A percentile compares a stretch with the other conserved stretches of the same genome.
Conservation (phyloP, 2,888 invertebrate species). For the Ornithoptera priamus region DNA sequence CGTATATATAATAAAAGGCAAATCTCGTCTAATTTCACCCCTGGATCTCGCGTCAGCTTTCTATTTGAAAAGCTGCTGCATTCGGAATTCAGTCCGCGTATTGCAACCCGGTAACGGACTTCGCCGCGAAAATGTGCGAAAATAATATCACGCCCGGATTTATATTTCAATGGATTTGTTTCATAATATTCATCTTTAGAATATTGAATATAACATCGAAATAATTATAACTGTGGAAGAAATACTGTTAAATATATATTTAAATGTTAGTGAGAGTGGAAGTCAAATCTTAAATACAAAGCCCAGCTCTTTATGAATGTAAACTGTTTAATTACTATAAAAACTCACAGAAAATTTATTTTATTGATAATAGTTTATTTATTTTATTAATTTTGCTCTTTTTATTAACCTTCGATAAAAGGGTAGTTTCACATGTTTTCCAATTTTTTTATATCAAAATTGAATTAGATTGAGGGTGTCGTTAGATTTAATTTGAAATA, state of each 20-base stretch:
- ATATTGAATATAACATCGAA: not conserved
- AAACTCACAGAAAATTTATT: too few species aligned
- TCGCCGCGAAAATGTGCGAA: conserved; percentile 13
- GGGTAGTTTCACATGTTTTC: too few species aligned
- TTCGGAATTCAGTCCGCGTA: conserved; percentile 15
- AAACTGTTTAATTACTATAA: not conserved
- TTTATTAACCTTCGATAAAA: too few species aligned
- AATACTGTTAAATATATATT: not conserved
- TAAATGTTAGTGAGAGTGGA: not conserved
- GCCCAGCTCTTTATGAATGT: not conserved
- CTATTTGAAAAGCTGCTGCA: conserved; percentile 23
- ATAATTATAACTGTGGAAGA: not conserved
- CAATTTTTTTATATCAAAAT: too few species aligned
- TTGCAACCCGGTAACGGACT: conserved; percentile 8
- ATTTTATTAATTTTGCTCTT: too few species aligned
- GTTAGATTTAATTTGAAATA: too few species aligned
- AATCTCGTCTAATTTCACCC: conserved; percentile 17
- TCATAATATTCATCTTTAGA: not conserved
- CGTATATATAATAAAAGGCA: conserved; percentile 12
- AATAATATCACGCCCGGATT: conserved; percentile 10
- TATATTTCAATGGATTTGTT: conserved; percentile 18
- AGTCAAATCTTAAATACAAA: not conserved
- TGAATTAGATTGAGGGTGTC: too few species aligned
- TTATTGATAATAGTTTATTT: too few species aligned
- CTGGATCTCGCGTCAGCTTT: conserved; percentile 13